Percentiles rank a stretch among this genome's conserved stretches.
These are phyloP conservation scores for Clusia tigrina DNA, from an alignment of 2,888 invertebrate species.

Conservation along the genomic window DNA sequence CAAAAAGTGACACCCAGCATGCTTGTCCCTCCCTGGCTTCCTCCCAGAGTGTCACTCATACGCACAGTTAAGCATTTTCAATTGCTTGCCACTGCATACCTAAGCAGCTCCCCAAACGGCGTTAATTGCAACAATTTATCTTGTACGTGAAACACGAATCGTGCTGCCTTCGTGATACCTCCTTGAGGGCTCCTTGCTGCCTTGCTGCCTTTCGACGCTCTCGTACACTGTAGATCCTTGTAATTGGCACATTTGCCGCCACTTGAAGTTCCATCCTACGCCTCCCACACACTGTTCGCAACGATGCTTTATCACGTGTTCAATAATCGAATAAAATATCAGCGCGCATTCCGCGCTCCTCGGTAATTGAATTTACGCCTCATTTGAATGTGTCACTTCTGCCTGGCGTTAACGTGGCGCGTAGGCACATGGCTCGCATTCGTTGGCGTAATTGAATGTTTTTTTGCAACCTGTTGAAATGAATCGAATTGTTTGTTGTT, in stretches of 20 bases:
- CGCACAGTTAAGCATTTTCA: background rate
- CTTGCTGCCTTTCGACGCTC: background rate
- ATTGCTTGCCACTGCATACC: background rate
- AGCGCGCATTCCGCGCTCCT: background rate
- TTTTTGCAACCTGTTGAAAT: constrained; percentile 12
- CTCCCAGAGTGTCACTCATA: constrained; percentile 8
- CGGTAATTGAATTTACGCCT: constrained; percentile 9
- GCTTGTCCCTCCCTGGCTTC: no score
- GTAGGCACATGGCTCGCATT: background rate
- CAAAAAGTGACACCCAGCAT: background rate
- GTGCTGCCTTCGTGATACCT: no score
- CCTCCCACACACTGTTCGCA: background rate
- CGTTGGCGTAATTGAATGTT: constrained; percentile 1
- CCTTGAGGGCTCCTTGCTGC: no score
- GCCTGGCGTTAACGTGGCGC: background rate
- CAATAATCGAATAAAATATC: constrained; percentile 9
- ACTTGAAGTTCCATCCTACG: background rate
- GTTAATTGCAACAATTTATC: background rate
- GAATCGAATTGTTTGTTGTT: background rate
- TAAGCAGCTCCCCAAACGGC: background rate
- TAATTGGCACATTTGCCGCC: constrained; percentile 3
- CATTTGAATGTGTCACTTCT: constrained; percentile 13
- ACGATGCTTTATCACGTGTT: constrained; percentile 5
- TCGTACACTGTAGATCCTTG: background rate
- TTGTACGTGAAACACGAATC: background rate